Base-by-base conservation (phyloP, 2,888 invertebrate genomes). In the Iphiclides podalirius region DNA sequence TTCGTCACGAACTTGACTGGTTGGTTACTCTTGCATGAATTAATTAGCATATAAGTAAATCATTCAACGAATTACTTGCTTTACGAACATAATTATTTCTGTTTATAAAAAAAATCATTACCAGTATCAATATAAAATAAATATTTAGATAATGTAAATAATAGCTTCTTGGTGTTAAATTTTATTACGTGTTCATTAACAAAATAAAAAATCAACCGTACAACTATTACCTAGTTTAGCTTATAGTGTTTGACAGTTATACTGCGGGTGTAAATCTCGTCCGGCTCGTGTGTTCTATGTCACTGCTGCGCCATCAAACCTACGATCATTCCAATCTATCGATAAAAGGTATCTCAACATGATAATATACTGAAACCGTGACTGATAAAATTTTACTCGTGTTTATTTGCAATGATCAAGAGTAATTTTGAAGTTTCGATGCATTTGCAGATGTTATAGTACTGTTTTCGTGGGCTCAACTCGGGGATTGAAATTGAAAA, bases 1-100 rank as follows among this genome's bases (percentile, higher is more conserved):
- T 44, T 44, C 39, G 17, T 28, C 44, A 40, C 43, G 28, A 39
- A 44, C 35, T 44, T 39, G 39, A 39, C 39, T 28, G 39, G 7
- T 26, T 15, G n/a, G 39, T 49, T 28, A 42, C 38, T 35, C 28
- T 26, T 38, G 16, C 49, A 39, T 31, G 43, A 39, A 39, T 43
- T 33, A 31, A 49, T 49, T 49, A 33, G 34, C 49, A 48, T 42
- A n/a, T 17, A 9, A 39, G 12, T 37, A 31, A 31, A 31, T 2
- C 8, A 31, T 12, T 11, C n/a, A 31, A 6, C 20, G 20, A 20
- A 3, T 3, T 20, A 4, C 6, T 20, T 20, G 20, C 20, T 20
- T 20, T 20, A 20, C 6, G 3, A 20, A 6, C 20, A 20, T 20
- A 20, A n/a, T n/a, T n/a, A n/a, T n/a, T n/a, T n/a, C n/a, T n/a